These are phyloP conservation scores for Brachirus orientalis DNA, from an alignment of 2,113 vertebrate genomes.

Conservation along the genomic window DNA sequence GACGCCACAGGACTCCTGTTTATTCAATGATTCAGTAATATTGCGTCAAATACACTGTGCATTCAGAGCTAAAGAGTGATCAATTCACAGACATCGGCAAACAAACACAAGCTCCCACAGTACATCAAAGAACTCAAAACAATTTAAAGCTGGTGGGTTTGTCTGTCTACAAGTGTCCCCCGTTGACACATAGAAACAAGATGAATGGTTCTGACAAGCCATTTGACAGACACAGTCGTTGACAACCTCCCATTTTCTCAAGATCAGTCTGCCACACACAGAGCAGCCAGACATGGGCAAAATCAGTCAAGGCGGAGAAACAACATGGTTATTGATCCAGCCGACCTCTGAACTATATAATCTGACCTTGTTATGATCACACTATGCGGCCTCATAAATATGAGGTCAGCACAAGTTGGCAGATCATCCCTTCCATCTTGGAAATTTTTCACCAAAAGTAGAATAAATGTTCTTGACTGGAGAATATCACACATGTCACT, in stretches of 20 bases:
- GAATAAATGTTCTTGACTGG: too few species aligned
- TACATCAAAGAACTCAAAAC: slow-evolving; percentile 25
- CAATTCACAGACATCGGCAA: slow-evolving; percentile 41
- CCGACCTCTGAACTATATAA: slow-evolving; percentile 31
- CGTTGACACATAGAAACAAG: slow-evolving; percentile 49
- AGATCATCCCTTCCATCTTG: neutral
- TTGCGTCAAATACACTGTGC: neutral
- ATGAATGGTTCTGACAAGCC: slow-evolving; percentile 51
- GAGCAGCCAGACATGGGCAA: neutral
- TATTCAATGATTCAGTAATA: slow-evolving; percentile 27
- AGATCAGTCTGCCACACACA: slow-evolving; percentile 52
- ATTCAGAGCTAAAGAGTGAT: slow-evolving; percentile 22
- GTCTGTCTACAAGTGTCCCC: slow-evolving; percentile 32
- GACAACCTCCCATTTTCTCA: slow-evolving; percentile 48
- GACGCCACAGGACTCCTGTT: slow-evolving; percentile 41
- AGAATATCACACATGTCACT: too few species aligned
- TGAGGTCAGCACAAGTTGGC: neutral
- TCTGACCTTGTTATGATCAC: slow-evolving; percentile 36
- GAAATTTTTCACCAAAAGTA: neutral
- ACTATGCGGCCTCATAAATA: slow-evolving; percentile 3
- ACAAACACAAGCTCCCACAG: neutral
- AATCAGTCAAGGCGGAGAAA: slow-evolving; percentile 20
- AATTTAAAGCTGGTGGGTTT: slow-evolving; percentile 15
- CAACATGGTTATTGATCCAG: slow-evolving; percentile 37
- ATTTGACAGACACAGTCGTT: slow-evolving; percentile 51